Evolutionary conservation across 2,797 vertebrate species (phyloP), one percentile per base, ranked within the genome.

Genomic region (Euphonia xanthogaster): DNA sequence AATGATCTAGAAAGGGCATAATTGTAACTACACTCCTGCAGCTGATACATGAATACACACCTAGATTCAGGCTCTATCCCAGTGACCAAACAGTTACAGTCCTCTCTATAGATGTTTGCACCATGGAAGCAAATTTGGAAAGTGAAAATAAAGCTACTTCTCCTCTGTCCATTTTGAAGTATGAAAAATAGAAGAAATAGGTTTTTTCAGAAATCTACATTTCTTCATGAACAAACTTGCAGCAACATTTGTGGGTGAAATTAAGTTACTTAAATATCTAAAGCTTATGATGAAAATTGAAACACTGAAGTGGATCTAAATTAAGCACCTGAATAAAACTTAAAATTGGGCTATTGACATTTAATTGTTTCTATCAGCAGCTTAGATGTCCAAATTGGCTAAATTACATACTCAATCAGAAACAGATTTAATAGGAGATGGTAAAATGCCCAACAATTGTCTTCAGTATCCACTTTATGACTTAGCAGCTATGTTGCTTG

Each of bases 281-380:
- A 94, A 79, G 28, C 20, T 82, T 67, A 60, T 10, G 81, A 87
- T 13, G 27, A 80, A 87, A 91, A 88, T 39, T 30, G 57, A 87
- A 92, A 17, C 65, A 72, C 14, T 78, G 53, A 93, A 88, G 35
- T 50, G 33, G 47, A 67, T 44, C 50, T 76, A 94, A 88, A 94
- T 71, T 60, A 77, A 80, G 33, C 35, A 89, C 39, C 71, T 79
- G 93, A 87, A 86, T 85, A 88, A 81, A 93, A 92, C 33, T 81
- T 84, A 76, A 89, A 92, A 91, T 58, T 20, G 33, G 33, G 45
- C 71, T 75, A 68, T 42, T 68, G 62, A 61, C 53, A 86, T 66
- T 76, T 88, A 88, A 71, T 78, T 89, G 71, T 50, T 85, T 89
- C 72, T 89, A 89, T 51, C 68, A 85, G 63, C 37, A 92, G 18